A percentile compares a stretch with the other conserved stretches of the same genome.
phyloP scores from a whole-genome alignment of 2,888 invertebrate genomes.

The Drosophila prolongata region DNA sequence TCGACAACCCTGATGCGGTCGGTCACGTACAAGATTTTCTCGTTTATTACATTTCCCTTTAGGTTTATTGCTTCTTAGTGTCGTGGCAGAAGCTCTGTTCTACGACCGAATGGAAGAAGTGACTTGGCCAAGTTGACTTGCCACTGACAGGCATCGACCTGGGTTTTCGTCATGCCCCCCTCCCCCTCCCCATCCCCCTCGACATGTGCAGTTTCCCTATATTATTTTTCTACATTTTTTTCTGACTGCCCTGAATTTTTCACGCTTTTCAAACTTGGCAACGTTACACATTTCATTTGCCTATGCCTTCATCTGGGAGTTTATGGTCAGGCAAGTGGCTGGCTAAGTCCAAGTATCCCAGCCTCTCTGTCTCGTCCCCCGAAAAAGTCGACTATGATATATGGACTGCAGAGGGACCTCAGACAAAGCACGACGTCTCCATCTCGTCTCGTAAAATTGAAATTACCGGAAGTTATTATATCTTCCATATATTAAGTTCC shows the following conservation, averaged over 20 bases:
- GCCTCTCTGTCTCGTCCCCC: background rate
- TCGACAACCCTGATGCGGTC: conserved; percentile 74
- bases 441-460: conserved; percentile 69
- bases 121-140: conserved; percentile 72
- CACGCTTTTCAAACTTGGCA: conserved; percentile 79
- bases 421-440: conserved; percentile 66
- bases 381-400: conserved; percentile 49
- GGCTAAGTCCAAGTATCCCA: conserved; percentile 12
- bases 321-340: conserved; percentile 55
- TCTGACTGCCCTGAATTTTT: conserved; percentile 66
- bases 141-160: conserved; percentile 76
- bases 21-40: conserved; percentile 84
- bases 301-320: conserved; percentile 55
- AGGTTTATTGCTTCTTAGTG: conserved; percentile 82
- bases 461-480: conserved; percentile 84
- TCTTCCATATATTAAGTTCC: conserved; percentile 81
- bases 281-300: conserved; percentile 75
- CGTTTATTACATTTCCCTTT: conserved; percentile 84
- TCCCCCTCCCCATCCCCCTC: conserved; percentile 23
- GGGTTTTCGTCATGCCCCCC: conserved; percentile 65
- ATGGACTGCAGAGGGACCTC: conserved; percentile 54
- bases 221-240: conserved; percentile 18
- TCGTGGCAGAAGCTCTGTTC: conserved; percentile 65
- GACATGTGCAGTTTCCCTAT: conserved; percentile 70
- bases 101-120: conserved; percentile 53